Evolutionary conservation across 1,140 invertebrate species (phyloP), one percentile per base, ranked within the genome.

Genomic region (Drosophila sp.): DNA sequence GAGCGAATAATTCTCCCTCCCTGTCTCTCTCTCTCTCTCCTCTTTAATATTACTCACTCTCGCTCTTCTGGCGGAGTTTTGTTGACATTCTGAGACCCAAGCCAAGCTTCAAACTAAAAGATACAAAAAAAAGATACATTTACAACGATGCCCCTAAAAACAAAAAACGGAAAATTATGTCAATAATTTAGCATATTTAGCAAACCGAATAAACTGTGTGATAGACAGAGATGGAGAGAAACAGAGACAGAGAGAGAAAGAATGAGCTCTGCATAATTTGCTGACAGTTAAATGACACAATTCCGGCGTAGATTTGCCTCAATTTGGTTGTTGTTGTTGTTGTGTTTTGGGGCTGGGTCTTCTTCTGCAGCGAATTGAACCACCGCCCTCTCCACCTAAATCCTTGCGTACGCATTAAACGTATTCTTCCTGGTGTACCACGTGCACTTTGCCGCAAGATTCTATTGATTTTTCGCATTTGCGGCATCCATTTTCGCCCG

Each of bases 251-350:
- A 55, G 32, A 27, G 6, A 44, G 41, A 56, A 32, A 50, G 56
- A 32, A 63, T 17, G 40, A 23, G 47, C 75, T 62, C 64, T 65
- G 70, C 56, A 66, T 58, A 76, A 66, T 78, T 71, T 44, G 44
- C 47, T 68, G 69, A 87, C 84, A 90, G 84, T 87, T 87, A 90
- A 78, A 67, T 90, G 84, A 87, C 84, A 87, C 84, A 87, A 80
- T 89, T 87, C 72, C 72, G 38, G 61, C 44, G 47, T 54, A 25
- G 25, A 58, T 56, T 73, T 50, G 23, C 44, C 44, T 50, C 44
- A 50, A 50, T 50, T 50, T 10, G 44, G 8, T 50, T 50, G 44
- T 7, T 50, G 8, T 23, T 23, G 8, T 44, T 7, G 17, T 17
- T 17, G 17, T 17, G 17, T 17, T 47, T 75, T 63, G 58, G 73